Conservation (phyloP, 1,140 invertebrate species). For the Tachypleus tridentatus region DNA sequence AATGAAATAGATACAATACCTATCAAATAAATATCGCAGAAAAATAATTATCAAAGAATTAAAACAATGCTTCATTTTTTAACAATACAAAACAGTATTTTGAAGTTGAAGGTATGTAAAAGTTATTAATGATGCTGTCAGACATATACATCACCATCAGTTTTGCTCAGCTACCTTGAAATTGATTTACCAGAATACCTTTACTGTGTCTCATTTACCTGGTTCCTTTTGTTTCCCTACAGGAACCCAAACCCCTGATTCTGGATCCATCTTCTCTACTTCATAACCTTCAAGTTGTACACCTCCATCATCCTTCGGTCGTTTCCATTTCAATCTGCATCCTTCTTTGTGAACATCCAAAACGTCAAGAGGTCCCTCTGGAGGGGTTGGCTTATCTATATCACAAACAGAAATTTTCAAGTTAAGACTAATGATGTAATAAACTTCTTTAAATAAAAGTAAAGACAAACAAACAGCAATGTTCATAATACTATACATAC, state of each 20-base stretch:
- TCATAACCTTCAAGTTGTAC: constrained; percentile 80
- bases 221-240: constrained; percentile 29
- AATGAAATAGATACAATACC: constrained; percentile 16
- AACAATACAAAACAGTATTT: too few relatives aligned
- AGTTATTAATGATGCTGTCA: background rate
- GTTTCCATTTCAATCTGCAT: constrained; percentile 91
- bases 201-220: constrained; percentile 49
- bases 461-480: too few relatives aligned
- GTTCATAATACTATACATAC: too few relatives aligned
- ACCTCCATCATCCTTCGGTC: constrained; percentile 79
- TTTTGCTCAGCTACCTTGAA: constrained; percentile 59
- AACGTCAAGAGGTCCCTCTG: constrained; percentile 79
- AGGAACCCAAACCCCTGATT: constrained; percentile 73
- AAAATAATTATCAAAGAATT: too few relatives aligned
- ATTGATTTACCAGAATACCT: constrained; percentile 42
- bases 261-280: constrained; percentile 88
- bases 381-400: constrained; percentile 70
- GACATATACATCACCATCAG: background rate
- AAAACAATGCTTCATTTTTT: too few relatives aligned
- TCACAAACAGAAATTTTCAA: constrained; percentile 30
- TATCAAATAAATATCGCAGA: too few relatives aligned
- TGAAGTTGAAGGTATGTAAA: background rate
- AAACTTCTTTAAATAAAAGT: too few relatives aligned
- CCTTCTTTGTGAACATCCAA: constrained; percentile 85
- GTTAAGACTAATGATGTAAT: background rate